Base-by-base conservation (phyloP, 2,113 vertebrate species). In the Emydura subglobosa region DNA sequence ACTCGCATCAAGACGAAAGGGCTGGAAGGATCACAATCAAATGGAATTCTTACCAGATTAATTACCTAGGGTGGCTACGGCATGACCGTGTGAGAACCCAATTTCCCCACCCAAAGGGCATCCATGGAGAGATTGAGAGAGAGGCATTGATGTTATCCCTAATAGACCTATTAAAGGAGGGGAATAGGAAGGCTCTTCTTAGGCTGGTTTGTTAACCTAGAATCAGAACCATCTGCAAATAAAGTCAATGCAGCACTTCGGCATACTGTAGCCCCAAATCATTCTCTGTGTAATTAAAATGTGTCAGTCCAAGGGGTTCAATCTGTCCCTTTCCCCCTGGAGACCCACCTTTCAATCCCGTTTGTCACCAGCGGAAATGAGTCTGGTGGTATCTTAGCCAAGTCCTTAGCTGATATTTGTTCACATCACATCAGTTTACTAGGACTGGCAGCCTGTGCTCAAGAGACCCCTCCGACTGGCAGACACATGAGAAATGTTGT, bases 31-130 rank as follows among this genome's bases (percentile, higher is more conserved):
- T 96, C 59, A 68, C 17, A 87, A 31, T 84, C 91, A 94, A 87
- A 94, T 55, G 85, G 61, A 34, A 76, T 85, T 90, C 80, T 94
- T 84, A 87, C 89, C 89, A 96, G 88, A 95, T 94, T 90, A 55
- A 82, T 95, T 87, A 93, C 61, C 54, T 76, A 89, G 84, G 57
- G 31, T 57, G 55, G 53, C 47, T 84, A 88, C 74, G 81, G 49
- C 25, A 22, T 86, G 88, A 80, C 27, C 83, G 39, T 61, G 65
- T 55, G 83, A 95, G 91, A 97, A 97, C 44, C 10, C 86, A 92
- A 55, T 85, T 89, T 87, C 89, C 65, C 55, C 74, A 91, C 47
- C 55, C 82, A 80, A 72, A 61, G 29, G n/a, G 51, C 85, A 44
- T 16, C 2, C 0, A 1, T 6, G 55, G 31, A 49, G 24, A n/a